These are phyloP conservation scores for roundworm (Caenorhabditis elegans) DNA, from an alignment of 1,140 invertebrate species.

Conservation along the genomic window WBcel235 BX284602.5:5084001-5084500, in stretches of 20 bases:
- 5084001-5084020: too few species aligned
- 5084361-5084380: constrained; percentile 4
- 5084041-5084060: neutral
- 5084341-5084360: neutral
- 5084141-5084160: neutral
- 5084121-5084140: neutral
- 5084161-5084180: constrained; percentile 16
- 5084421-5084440: neutral
- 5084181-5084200: neutral
- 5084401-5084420: neutral
- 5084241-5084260: constrained; percentile 64
- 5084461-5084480: neutral
- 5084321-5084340: neutral
- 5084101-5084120: neutral
- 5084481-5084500: constrained; percentile 53
- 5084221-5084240: constrained; percentile 60
- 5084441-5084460: too few species aligned
- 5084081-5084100: neutral
- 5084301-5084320: constrained; percentile 61
- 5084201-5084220: neutral
- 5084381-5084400: too few species aligned
- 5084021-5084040: neutral
- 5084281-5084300: constrained; percentile 59
- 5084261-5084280: constrained; percentile 57
- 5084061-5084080: neutral